Evolutionary conservation across 1,140 invertebrate species (phyloP), one percentile per base, ranked within the genome.

Genomic region (Reticulitermes speratus): DNA sequence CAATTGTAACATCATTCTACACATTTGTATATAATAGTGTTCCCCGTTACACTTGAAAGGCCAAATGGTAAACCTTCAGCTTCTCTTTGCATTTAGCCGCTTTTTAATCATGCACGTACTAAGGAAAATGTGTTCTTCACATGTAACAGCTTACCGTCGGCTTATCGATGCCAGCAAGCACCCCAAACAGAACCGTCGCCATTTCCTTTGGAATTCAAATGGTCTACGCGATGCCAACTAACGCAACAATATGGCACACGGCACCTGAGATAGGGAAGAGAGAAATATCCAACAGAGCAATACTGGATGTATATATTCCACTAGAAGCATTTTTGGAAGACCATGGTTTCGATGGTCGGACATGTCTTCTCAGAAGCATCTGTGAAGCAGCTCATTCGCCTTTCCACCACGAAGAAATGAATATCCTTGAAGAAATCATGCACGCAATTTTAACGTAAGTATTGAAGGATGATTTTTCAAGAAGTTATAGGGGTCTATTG

Each of bases 361-460:
- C 88, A 11, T 92, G 91, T 88, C 89, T 92, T 25, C 89, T 92
- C 86, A 89, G 91, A 88, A 89, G 90, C 48, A 91, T 92, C 87
- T 92, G 91, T 87, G 91, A 91, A 88, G 89, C 90, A 86, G 90
- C 90, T 30, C 89, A 90, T 85, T 88, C 88, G 86, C 88, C 91
- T 48, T 88, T 92, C 44, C 88, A 87, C 84, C 90, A 91, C 87
- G 81, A 87, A 9, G 91, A 75, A 8, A 30, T 75, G 65, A 1
- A 91, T 23, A 87, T 92, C 87, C 89, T 92, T 75, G 91, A 91
- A 83, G 91, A 92, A 86, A 90, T 92, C 55, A 86, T 91, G 86
- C 90, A 91, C 87, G 89, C 91, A 83, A 88, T 92, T 86, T 90
- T 92, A 87, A 91, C 90, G 91, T 92, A 88, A 91, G 91, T 91